Percentiles rank a stretch among this genome's conserved stretches.
Conservation (phyloP, 2,113 vertebrate genomes). For the Glaucomys volans region DNA sequence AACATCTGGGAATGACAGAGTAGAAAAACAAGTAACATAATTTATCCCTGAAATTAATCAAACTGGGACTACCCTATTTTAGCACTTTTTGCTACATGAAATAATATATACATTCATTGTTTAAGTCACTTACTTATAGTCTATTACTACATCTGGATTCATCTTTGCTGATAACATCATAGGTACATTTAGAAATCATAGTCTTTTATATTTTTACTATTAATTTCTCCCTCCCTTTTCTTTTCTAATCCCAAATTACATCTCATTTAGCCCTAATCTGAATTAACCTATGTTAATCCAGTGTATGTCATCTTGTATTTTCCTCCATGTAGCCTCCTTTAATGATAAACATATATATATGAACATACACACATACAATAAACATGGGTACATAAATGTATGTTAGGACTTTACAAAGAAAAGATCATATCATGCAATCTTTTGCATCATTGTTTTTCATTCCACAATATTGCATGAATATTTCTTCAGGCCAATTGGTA, state of each 20-base stretch:
- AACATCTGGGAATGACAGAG: background rate
- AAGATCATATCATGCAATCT: background rate
- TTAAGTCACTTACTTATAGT: background rate
- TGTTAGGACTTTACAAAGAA: background rate
- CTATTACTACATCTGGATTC: background rate
- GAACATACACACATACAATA: background rate
- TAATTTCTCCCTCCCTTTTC: background rate
- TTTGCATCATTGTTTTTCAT: background rate
- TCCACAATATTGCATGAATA: background rate
- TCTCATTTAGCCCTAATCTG: background rate
- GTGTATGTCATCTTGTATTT: background rate
- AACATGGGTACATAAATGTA: background rate
- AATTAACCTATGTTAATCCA: background rate
- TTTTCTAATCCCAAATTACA: background rate
- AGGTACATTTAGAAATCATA: background rate
- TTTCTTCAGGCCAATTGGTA: background rate
- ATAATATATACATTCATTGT: background rate
- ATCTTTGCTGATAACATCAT: background rate
- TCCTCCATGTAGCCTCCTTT: background rate
- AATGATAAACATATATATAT: background rate
- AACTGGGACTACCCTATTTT: background rate
- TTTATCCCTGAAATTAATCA: background rate
- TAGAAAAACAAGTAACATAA: background rate
- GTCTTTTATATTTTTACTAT: background rate
- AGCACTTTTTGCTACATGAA: background rate